Conservation (phyloP, 2,888 invertebrate species). For the Sinhomidia bicolor region DNA sequence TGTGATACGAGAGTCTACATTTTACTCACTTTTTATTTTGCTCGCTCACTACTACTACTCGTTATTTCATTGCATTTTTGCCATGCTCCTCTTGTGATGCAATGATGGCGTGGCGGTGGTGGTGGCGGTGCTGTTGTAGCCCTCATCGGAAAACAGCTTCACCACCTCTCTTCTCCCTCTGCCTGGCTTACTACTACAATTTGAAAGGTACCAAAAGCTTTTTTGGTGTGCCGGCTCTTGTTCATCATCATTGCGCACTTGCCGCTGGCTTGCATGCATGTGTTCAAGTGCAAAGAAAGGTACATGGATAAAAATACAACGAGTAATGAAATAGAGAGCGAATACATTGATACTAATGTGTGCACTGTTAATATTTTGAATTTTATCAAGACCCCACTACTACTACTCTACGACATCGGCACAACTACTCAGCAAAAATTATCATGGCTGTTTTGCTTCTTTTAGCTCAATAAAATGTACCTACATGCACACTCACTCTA, state of each 20-base stretch:
- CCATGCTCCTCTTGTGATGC: constrained; percentile 30
- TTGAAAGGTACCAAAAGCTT: constrained; percentile 48
- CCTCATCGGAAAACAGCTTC: constrained; percentile 37
- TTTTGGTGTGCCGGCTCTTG: constrained; percentile 39
- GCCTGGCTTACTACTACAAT: constrained; percentile 9
- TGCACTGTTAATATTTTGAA: constrained; percentile 30
- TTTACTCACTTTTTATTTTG: constrained; percentile 28
- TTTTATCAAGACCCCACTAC: constrained; percentile 34
- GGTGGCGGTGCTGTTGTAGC: constrained; percentile 29
- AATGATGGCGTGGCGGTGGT: constrained; percentile 15
- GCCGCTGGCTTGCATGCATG: constrained; percentile 18
- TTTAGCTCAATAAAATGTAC: constrained; percentile 27
- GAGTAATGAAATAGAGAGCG: not conserved
- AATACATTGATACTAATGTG: not conserved
- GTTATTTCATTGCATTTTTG: constrained; percentile 33
- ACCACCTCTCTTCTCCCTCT: constrained; percentile 29
- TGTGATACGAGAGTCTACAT: constrained; percentile 12
- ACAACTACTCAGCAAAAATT: constrained; percentile 53
- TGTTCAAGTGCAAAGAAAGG: constrained; percentile 9
- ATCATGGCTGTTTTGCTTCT: constrained; percentile 43
- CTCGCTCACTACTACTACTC: too few species aligned
- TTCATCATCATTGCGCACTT: constrained; percentile 34
- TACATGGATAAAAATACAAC: not conserved
- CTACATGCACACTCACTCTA: constrained; percentile 24
- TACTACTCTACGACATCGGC: not conserved